These are phyloP conservation scores for Zhuqinia jingwanae DNA, from an alignment of 2,888 invertebrate species.

Conservation along the genomic window DNA sequence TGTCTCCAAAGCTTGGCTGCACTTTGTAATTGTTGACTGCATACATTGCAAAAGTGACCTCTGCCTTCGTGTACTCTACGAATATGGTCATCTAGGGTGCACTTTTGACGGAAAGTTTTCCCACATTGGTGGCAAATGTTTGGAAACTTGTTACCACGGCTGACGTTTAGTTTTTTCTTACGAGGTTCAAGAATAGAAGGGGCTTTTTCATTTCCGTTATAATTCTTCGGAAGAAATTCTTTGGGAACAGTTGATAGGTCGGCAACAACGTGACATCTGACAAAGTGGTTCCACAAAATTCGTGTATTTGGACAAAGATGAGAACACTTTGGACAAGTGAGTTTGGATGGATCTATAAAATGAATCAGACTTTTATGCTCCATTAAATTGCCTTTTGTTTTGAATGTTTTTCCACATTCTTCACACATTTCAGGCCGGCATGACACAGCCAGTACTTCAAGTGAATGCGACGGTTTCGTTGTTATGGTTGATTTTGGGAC, in stretches of 20 bases:
- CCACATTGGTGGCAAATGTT: not conserved
- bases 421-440: not conserved
- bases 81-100: not conserved
- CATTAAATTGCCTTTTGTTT: not conserved
- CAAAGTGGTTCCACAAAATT: not conserved
- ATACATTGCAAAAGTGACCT: not conserved
- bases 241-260: not conserved
- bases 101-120: not conserved
- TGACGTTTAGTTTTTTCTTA: too few species aligned
- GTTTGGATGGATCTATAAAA: not conserved
- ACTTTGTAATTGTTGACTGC: not conserved
- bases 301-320: not conserved
- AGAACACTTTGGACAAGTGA: not conserved
- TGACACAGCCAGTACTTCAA: not conserved
- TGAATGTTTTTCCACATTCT: not conserved
- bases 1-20: constrained; percentile 4
- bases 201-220: too few species aligned
- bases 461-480: too few species aligned
- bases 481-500: too few species aligned
- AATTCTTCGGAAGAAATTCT: too few species aligned
- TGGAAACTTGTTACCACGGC: not conserved
- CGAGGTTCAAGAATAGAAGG: too few species aligned
- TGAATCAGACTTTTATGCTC: too few species aligned
- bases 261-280: not conserved
- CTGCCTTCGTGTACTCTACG: not conserved